A percentile compares a stretch with the other conserved stretches of the same genome.
phyloP scores from a whole-genome alignment of 2,888 invertebrate genomes.

The Brachypalpus laphriformis region DNA sequence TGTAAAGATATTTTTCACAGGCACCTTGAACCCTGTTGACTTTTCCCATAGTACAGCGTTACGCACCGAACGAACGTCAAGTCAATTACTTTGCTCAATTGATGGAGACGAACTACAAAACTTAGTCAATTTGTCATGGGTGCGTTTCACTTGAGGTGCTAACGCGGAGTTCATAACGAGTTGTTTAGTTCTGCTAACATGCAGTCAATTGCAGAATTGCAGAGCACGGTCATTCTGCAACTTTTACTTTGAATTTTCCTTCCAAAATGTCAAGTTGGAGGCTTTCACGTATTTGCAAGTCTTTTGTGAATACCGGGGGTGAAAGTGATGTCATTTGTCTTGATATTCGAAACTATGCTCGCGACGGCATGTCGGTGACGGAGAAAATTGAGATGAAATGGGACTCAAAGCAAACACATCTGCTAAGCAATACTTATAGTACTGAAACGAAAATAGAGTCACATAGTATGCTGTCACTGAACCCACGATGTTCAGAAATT shows the following conservation, averaged over 20 bases:
- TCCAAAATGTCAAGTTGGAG: background rate
- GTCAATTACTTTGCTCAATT: conserved; percentile 13
- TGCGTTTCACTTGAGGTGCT: conserved; percentile 28
- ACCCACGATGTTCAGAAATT: no score
- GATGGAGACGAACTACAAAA: background rate
- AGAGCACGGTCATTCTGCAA: background rate
- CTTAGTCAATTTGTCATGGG: conserved; percentile 5
- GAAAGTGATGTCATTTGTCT: background rate
- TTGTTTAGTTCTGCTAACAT: conserved; percentile 17
- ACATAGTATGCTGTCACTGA: no score
- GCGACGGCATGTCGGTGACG: no score
- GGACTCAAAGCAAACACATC: no score
- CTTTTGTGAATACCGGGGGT: background rate
- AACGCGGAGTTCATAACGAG: background rate
- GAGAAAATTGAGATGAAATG: no score
- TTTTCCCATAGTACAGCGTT: background rate
- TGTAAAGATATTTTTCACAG: background rate
- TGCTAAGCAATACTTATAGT: no score
- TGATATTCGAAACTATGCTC: no score
- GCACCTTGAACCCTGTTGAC: background rate
- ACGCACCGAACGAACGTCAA: conserved; percentile 1
- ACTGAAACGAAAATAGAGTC: no score
- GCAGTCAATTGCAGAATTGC: background rate
- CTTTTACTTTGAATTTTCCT: background rate
- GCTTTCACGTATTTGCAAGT: background rate